phyloP scores from a whole-genome alignment of 2,888 invertebrate genomes.

The Acleris literana region DNA sequence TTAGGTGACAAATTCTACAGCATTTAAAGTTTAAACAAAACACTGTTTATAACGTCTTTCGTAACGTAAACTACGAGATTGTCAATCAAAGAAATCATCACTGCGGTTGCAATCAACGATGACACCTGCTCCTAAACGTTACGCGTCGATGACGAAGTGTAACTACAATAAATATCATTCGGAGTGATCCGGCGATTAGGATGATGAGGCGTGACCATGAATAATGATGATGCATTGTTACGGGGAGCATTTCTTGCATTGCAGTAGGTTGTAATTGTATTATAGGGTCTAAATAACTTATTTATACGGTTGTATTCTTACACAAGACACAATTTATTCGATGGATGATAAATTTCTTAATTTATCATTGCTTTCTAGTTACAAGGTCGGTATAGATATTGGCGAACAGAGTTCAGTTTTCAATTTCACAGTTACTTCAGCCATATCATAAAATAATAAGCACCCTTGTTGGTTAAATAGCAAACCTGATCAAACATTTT shows the following conservation, averaged over 20 bases:
- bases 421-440: no score
- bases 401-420: no score
- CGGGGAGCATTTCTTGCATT: constrained; percentile 11
- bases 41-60: neutral
- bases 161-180: constrained; percentile 25
- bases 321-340: no score
- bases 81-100: constrained; percentile 28
- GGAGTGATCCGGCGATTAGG: constrained; percentile 22
- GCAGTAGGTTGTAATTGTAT: neutral
- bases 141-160: constrained; percentile 22
- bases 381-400: no score
- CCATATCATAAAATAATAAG: no score
- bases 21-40: neutral
- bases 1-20: no score
- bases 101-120: constrained; percentile 20
- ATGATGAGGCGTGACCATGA: constrained; percentile 15
- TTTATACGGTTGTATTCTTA: no score
- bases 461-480: no score
- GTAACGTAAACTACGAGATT: neutral
- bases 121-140: constrained; percentile 29
- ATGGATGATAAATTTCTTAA: no score
- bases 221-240: constrained; percentile 23
- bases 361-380: no score
- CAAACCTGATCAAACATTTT: no score
- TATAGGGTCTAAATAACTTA: neutral